Base-by-base conservation (phyloP, 2,797 vertebrate genomes). In the Leucoraja ocellata region DNA sequence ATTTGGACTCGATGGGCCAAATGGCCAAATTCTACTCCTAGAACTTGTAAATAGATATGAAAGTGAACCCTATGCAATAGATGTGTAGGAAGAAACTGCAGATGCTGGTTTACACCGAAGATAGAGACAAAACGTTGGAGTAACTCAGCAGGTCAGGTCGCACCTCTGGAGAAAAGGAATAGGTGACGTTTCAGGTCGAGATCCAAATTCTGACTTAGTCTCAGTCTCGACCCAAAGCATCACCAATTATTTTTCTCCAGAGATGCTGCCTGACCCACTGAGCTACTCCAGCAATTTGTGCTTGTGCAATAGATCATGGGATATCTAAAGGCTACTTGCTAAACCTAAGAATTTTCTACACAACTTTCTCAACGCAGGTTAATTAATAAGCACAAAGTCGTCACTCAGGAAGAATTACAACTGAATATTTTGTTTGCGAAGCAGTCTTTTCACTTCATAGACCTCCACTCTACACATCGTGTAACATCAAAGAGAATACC, bases 401-500 rank as follows among this genome's bases (percentile, higher is more conserved):
- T 65, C 61, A 65, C 32, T 32, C 58, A 86, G 28, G n/a, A 32
- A 32, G 63, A 88, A 88, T 88, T 63, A 21, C n/a, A 65, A 65
- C 39, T 83, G 39, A 21, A 46, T 65, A n/a, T 0, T 13, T 63
- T 63, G 11, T 86, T 32, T 32, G 61, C 13, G 5, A 88, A 39
- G 9, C 61, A 65, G 28, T 23, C 21, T 73, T 90, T 91, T 91
- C 71, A 73, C 68, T 91, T 91, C 25, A 54, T 88, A 92, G 71
- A 76, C 4, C 36, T 76, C 36, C 54, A 74, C 39, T 0, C 1
- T 74, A 46, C 63, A 91, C 23, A 32, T 73, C 71, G 46, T 74
- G 36, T 73, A 28, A 74, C 90, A 76, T 92, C 90, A 92, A 92
- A 92, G 90, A 46, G 90, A n/a, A 25, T 25, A 54, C 68, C 84